Evolutionary conservation across 2,113 vertebrate species (phyloP).

Genomic region (Brienomyrus brachyistius): DNA sequence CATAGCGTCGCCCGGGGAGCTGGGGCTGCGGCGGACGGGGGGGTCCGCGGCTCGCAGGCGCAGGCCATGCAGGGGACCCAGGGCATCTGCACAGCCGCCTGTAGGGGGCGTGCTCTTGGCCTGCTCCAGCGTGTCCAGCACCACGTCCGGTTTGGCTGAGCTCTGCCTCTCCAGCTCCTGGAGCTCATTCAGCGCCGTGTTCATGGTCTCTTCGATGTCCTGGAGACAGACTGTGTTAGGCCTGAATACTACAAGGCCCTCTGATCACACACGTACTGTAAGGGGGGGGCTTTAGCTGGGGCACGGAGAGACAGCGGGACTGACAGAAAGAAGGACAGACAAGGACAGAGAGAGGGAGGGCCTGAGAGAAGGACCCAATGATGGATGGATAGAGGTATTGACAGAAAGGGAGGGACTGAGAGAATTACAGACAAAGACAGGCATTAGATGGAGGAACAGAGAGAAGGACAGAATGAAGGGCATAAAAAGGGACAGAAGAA

Average conservation of each 20-base stretch:
- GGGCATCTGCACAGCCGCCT: conserved; percentile 71
- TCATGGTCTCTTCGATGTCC: conserved; percentile 99
- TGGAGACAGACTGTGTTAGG: conserved; percentile 39
- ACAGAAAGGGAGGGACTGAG: not conserved
- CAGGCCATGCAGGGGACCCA: conserved; percentile 76
- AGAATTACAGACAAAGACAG: not conserved
- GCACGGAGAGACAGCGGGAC: not conserved
- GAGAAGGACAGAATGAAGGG: not conserved
- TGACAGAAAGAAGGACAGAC: not conserved
- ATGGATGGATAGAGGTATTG: not conserved
- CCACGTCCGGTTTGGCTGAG: conserved; percentile 88
- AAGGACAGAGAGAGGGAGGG: not conserved
- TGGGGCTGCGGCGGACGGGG: conserved; percentile 81
- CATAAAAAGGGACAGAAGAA: not conserved
- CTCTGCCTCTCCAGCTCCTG: conserved; percentile 94
- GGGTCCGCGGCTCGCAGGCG: conserved; percentile 72
- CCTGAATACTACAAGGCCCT: not conserved
- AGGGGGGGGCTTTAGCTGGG: no score
- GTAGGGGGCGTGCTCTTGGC: conserved; percentile 68
- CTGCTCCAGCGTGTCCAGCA: conserved; percentile 94
- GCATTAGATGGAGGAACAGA: not conserved
- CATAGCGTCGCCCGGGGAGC: conserved; percentile 87
- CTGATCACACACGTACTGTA: not conserved
- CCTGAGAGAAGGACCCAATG: not conserved
- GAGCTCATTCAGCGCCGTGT: conserved; percentile 90